Base-by-base conservation (phyloP, 2,888 invertebrate genomes). In the Cheilosia impressa region DNA sequence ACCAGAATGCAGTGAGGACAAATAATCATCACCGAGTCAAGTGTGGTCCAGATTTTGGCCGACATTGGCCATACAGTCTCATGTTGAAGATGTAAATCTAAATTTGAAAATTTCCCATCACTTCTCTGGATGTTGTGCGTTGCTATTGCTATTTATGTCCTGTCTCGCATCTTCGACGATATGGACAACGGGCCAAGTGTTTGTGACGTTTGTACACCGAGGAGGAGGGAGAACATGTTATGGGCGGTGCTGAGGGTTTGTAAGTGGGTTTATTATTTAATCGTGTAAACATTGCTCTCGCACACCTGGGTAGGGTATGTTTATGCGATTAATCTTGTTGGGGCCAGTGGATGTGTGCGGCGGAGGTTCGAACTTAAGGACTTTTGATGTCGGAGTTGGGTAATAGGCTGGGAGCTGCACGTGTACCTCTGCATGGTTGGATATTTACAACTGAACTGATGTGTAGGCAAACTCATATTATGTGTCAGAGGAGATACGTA, bases 291-390 rank as follows among this genome's bases (percentile, higher is more conserved):
- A 55, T 65, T 63, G 24, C 47, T 45, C n/a, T n/a, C 6, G 73
- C 45, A 22, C 55, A 65, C 55, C 75, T 65, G 55, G 63, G 38
- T 50, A 13, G 55, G 63, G 45, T 65, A 9, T n/a, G n/a, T 57
- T 63, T 75, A 57, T 65, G 15, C n/a, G 19, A 47, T 63, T 75
- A 57, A 75, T 75, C 47, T 75, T 55, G 43, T 57, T 65, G 13
- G 6, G 34, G 45, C 43, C 19, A n/a, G 22, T 27, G 15, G 38
- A 38, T 2, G 22, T 15, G 2, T 17, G 22, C 10, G 47, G 17
- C 1, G 19, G 17, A 41, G 24, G 13, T 50, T 27, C 31, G 45
- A 47, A 17, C 19, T 43, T 55, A 17, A 19, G 52, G 53, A 52
- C 31, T 62, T 57, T 62, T 71, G 71, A 15, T 58, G 38, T 34